Evolutionary conservation across 2,888 invertebrate genomes (phyloP).

Genomic region (Drosophila demipolita): DNA sequence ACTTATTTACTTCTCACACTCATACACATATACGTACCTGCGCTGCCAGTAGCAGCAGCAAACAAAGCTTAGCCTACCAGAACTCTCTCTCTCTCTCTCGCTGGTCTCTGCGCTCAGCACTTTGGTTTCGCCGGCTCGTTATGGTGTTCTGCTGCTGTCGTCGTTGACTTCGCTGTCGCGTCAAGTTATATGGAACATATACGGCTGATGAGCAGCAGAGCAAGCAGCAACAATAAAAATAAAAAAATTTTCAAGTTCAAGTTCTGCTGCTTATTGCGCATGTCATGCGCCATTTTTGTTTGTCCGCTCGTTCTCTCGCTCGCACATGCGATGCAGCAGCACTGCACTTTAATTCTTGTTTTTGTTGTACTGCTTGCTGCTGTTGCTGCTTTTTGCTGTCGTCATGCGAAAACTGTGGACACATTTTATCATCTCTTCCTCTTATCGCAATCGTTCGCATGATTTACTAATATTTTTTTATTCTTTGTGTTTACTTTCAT

Average conservation of each 20-base stretch:
- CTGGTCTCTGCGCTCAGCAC: constrained; percentile 30
- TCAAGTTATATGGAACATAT: constrained; percentile 51
- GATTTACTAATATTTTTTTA: constrained; percentile 37
- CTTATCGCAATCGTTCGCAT: constrained; percentile 34
- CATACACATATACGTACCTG: constrained; percentile 53
- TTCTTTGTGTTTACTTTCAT: constrained; percentile 53
- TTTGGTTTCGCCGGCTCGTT: constrained; percentile 48
- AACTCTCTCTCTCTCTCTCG: constrained; percentile 25
- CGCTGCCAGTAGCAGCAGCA: constrained; percentile 15
- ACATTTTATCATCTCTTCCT: constrained; percentile 24
- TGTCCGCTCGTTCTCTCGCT: constrained; percentile 32
- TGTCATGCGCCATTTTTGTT: constrained; percentile 71
- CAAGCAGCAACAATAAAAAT: constrained; percentile 36
- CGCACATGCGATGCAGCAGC: constrained; percentile 25
- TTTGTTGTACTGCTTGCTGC: constrained; percentile 31
- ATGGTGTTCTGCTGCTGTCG: constrained; percentile 11
- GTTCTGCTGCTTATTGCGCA: constrained; percentile 82
- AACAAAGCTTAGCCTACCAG: constrained; percentile 35
- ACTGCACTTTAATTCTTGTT: constrained; percentile 57
- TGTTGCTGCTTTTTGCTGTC: constrained; percentile 61
- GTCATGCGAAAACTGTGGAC: constrained; percentile 65
- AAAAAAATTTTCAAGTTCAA: constrained; percentile 84
- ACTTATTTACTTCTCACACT: constrained; percentile 41
- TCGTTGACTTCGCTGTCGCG: constrained; percentile 36
- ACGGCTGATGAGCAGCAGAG: constrained; percentile 28